Conservation (phyloP, 2,888 invertebrate species). For the Aphodius granarius region DNA sequence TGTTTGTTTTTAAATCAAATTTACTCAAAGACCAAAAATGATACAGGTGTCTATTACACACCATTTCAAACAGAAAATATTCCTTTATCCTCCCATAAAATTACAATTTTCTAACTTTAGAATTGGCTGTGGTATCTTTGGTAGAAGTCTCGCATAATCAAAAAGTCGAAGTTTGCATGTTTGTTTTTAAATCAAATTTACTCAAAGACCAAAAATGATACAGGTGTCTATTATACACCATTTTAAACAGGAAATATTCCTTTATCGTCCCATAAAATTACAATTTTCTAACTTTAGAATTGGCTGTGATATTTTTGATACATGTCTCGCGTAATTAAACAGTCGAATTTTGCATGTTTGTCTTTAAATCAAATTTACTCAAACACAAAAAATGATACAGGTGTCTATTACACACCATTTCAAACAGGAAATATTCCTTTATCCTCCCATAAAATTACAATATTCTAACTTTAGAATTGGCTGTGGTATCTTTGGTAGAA, state of each 20-base stretch:
- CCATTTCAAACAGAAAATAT: too few relatives aligned
- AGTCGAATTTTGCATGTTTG: too few relatives aligned
- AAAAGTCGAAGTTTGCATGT: not conserved
- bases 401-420: not conserved
- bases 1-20: too few relatives aligned
- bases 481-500: not conserved
- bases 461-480: not conserved
- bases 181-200: not conserved
- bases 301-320: not conserved
- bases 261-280: not conserved
- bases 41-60: too few relatives aligned
- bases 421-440: not conserved
- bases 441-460: not conserved
- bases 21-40: too few relatives aligned
- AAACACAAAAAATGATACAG: not conserved
- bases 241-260: not conserved
- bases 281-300: not conserved
- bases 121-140: too few relatives aligned
- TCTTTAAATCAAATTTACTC: too few relatives aligned
- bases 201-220: not conserved
- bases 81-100: too few relatives aligned
- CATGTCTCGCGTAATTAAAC: too few relatives aligned
- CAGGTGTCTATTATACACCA: not conserved
- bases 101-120: too few relatives aligned
- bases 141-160: too few relatives aligned